Conservation (phyloP, 2,113 vertebrate species). For the Poicephalus gulielmi region DNA sequence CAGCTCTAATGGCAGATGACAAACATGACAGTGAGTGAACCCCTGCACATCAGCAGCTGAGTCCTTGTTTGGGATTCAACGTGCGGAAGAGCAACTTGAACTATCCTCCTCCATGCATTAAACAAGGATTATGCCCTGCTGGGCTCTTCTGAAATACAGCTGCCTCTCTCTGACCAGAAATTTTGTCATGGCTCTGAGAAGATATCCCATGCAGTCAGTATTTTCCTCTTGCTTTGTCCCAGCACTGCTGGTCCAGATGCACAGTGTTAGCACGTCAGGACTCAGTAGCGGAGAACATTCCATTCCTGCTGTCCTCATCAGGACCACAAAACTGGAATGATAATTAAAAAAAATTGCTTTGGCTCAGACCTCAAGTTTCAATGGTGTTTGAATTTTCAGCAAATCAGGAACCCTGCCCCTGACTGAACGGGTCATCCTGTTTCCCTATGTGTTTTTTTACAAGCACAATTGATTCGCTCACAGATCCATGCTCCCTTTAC, state of each 20-base stretch:
- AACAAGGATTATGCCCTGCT: not conserved
- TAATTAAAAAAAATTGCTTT: not conserved
- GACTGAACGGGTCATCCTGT: not conserved
- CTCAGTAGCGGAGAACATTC: not conserved
- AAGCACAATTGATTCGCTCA: not conserved
- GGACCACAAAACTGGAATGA: not conserved
- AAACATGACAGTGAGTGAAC: not conserved
- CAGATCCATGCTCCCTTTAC: not conserved
- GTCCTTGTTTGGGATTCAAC: not conserved
- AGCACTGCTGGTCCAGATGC: not conserved
- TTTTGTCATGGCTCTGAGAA: not conserved
- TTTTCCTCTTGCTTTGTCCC: constrained; percentile 2
- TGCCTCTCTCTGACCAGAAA: not conserved
- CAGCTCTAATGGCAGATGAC: not conserved
- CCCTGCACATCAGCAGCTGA: not conserved
- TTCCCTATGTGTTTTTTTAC: not conserved
- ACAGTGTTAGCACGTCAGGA: fast-evolving
- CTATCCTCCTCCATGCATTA: not conserved
- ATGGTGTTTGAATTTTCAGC: not conserved
- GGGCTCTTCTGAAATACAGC: not conserved
- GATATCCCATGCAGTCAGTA: not conserved
- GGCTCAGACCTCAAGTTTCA: not conserved
- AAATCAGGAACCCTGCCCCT: not conserved
- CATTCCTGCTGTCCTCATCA: not conserved
- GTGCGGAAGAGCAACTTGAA: not conserved